These are phyloP conservation scores for Oryzias curvinotus DNA, from an alignment of 2,113 vertebrate genomes.

Conservation along the genomic window DNA sequence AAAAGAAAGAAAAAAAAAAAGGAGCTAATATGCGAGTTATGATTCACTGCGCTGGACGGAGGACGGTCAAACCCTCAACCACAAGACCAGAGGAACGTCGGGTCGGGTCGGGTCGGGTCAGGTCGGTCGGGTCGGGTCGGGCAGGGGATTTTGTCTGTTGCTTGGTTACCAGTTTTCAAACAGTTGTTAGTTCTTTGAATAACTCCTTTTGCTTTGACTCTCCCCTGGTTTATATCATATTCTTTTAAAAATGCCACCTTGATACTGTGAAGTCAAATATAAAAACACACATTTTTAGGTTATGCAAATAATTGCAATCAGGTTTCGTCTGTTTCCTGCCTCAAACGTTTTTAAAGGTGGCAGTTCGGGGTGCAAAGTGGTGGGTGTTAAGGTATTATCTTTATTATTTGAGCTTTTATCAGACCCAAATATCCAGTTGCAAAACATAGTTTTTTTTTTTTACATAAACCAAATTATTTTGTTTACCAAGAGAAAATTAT, in stretches of 20 bases:
- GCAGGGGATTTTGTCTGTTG: constrained; percentile 82
- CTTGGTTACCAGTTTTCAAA: constrained; percentile 67
- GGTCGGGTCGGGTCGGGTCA: constrained; percentile 49
- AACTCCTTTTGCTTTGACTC: constrained; percentile 68
- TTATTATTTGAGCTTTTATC: constrained; percentile 89
- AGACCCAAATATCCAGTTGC: constrained; percentile 81
- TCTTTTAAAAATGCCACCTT: constrained; percentile 57
- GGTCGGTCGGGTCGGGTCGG: constrained; percentile 59
- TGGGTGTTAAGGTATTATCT: constrained; percentile 43
- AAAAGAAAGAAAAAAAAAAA: constrained; percentile 35
- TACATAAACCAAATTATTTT: constrained; percentile 88
- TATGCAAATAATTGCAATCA: constrained; percentile 25
- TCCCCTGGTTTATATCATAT: constrained; percentile 79
- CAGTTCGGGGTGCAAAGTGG: constrained; percentile 44
- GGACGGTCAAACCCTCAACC: no score
- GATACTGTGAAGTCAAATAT: constrained; percentile 73
- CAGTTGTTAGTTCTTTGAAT: constrained; percentile 61
- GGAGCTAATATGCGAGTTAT: constrained; percentile 94
- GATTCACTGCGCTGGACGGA: constrained; percentile 93
- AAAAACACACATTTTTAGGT: constrained; percentile 62
- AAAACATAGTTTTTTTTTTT: constrained; percentile 89
- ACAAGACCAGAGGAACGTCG: constrained; percentile 5
- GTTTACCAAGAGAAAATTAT: constrained; percentile 78
- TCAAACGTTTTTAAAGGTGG: constrained; percentile 47
- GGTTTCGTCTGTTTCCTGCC: constrained; percentile 59